Evolutionary conservation across 2,113 vertebrate species (phyloP).

Genomic region (Clarias magur): DNA sequence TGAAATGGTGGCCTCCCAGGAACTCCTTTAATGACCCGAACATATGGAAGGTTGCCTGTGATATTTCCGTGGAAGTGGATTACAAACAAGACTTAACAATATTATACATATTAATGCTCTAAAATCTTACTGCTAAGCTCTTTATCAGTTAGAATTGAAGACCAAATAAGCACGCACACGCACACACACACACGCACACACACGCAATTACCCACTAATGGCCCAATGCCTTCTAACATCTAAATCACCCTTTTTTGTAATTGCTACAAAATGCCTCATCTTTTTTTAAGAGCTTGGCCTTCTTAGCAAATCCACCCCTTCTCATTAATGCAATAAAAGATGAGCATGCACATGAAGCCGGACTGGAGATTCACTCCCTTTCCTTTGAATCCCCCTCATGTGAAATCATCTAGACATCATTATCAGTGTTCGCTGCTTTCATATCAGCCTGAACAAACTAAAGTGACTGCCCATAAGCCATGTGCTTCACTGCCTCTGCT

Average conservation of each 20-base stretch:
- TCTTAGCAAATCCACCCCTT: slow-evolving; percentile 59
- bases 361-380: slow-evolving; percentile 51
- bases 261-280: slow-evolving; percentile 58
- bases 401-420: slow-evolving; percentile 71
- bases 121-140: background rate
- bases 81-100: background rate
- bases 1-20: no score
- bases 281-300: slow-evolving; percentile 57
- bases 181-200: background rate
- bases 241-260: slow-evolving; percentile 72
- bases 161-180: background rate
- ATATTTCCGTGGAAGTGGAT: background rate
- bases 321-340: slow-evolving; percentile 66
- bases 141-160: background rate
- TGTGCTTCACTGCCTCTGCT: slow-evolving; percentile 66
- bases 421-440: slow-evolving; percentile 64
- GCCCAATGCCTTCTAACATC: slow-evolving; percentile 72
- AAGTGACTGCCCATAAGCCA: slow-evolving; percentile 71
- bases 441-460: slow-evolving; percentile 58
- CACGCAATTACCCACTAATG: slow-evolving; percentile 72
- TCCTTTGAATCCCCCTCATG: slow-evolving; percentile 62
- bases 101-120: background rate
- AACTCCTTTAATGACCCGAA: no score
- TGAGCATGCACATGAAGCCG: slow-evolving; percentile 47
- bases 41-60: no score